Evolutionary conservation across 1,140 invertebrate genomes (phyloP).

Genomic region (Coenobita brevimanus): DNA sequence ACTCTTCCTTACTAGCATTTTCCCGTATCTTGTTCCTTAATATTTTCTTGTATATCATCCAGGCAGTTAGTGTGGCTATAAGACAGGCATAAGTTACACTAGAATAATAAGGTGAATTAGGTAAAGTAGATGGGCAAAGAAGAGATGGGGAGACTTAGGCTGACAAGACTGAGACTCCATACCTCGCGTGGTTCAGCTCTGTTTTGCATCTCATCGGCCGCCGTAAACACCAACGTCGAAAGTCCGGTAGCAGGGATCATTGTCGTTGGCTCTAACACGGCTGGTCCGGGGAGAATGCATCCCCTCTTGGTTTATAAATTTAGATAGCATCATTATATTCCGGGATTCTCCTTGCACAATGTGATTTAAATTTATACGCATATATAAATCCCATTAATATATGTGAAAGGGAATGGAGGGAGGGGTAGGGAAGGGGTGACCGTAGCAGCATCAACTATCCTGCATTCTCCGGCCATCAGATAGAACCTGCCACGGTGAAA

Average conservation of each 20-base stretch:
- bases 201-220: constrained; percentile 28
- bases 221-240: constrained; percentile 49
- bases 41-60: too few species aligned
- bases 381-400: constrained; percentile 59
- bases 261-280: constrained; percentile 13
- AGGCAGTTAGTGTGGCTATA: too few species aligned
- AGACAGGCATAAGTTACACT: too few species aligned
- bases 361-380: constrained; percentile 51
- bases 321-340: constrained; percentile 56
- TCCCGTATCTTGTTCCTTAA: too few species aligned
- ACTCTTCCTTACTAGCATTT: too few species aligned
- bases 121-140: too few species aligned
- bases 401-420: constrained; percentile 5
- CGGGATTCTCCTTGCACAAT: constrained; percentile 41
- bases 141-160: too few species aligned
- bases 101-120: too few species aligned
- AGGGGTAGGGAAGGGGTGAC: neutral
- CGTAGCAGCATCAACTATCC: too few species aligned
- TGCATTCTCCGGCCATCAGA: too few species aligned
- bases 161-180: too few species aligned
- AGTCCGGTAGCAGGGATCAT: constrained; percentile 39
- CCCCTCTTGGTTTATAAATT: constrained; percentile 45
- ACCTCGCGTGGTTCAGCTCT: constrained; percentile 5
- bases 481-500: too few species aligned
- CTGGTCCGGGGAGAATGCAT: constrained; percentile 28